Evolutionary conservation across 1,140 invertebrate genomes (phyloP).

Genomic region (Drosophila carrolli): DNA sequence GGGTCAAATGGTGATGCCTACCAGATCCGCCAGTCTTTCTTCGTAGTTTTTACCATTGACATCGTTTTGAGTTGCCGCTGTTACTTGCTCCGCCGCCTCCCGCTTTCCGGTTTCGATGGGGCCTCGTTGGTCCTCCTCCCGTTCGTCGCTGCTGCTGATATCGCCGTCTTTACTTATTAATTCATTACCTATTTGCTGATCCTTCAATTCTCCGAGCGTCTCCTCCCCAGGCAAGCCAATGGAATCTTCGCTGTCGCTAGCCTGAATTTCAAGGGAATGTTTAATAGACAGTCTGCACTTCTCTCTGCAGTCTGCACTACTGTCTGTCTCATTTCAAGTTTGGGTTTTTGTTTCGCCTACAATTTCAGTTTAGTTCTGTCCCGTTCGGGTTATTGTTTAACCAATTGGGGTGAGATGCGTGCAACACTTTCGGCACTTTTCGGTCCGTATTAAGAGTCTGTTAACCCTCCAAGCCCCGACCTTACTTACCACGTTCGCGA

Average conservation of each 20-base stretch:
- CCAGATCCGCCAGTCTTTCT: conserved; percentile 81
- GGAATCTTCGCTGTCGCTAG: conserved; percentile 79
- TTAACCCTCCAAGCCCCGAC: conserved; percentile 27
- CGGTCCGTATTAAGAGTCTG: conserved; percentile 29
- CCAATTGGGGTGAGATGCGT: conserved; percentile 30
- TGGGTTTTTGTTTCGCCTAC: conserved; percentile 4
- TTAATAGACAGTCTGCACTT: conserved; percentile 33
- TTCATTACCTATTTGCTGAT: conserved; percentile 71
- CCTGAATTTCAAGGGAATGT: conserved; percentile 78
- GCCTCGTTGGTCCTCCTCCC: conserved; percentile 14
- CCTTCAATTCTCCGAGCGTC: conserved; percentile 9
- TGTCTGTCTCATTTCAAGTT: conserved; percentile 16
- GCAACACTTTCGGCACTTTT: conserved; percentile 11
- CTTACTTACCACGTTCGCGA: conserved; percentile 73
- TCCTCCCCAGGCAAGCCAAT: conserved; percentile 44
- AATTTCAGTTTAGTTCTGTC: conserved; percentile 22
- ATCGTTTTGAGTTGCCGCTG: conserved; percentile 26
- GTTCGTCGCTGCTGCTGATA: conserved; percentile 23
- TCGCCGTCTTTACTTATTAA: conserved; percentile 51
- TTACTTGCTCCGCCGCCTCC: not conserved
- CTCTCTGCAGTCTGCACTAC: conserved; percentile 2
- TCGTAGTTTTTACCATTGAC: conserved; percentile 83
- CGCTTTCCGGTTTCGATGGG: not conserved
- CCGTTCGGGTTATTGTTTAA: conserved; percentile 16
- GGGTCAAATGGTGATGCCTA: conserved; percentile 66